Percentiles rank a stretch among this genome's conserved stretches.
phyloP scores from a whole-genome alignment of 1,140 invertebrate species.

The Drosophila simulans region DNA sequence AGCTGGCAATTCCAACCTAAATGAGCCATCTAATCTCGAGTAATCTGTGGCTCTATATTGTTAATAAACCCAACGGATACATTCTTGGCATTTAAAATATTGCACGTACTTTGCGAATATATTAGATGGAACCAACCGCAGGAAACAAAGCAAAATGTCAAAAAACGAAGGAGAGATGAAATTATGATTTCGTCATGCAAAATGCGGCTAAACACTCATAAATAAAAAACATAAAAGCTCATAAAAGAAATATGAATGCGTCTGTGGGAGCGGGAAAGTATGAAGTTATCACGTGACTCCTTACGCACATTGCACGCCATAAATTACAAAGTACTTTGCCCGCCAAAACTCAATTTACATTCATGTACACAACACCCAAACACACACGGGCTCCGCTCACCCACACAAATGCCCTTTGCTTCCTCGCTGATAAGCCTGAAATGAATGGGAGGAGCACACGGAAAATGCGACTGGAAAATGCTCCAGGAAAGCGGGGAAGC shows the following conservation, averaged over 20 bases:
- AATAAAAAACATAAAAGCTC: slow-evolving; percentile 65
- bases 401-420: slow-evolving; percentile 42
- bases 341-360: slow-evolving; percentile 82
- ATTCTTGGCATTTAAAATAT: slow-evolving; percentile 54
- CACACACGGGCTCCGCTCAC: slow-evolving; percentile 5
- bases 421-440: slow-evolving; percentile 59
- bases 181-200: slow-evolving; percentile 82
- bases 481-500: slow-evolving; percentile 20
- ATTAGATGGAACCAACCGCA: slow-evolving; percentile 45
- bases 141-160: slow-evolving; percentile 74
- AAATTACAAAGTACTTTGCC: slow-evolving; percentile 82
- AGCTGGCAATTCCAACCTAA: slow-evolving; percentile 35
- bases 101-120: slow-evolving; percentile 68
- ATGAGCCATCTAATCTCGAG: slow-evolving; percentile 66
- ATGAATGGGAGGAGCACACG: slow-evolving; percentile 39
- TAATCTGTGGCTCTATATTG: slow-evolving; percentile 67
- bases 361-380: slow-evolving; percentile 52
- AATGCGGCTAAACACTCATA: slow-evolving; percentile 75
- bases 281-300: slow-evolving; percentile 81
- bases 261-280: slow-evolving; percentile 32
- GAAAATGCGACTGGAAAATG: slow-evolving; percentile 31
- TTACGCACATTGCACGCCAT: slow-evolving; percentile 81
- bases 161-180: slow-evolving; percentile 57
- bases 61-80: slow-evolving; percentile 60
- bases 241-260: slow-evolving; percentile 53